Base-by-base conservation (phyloP, 2,113 vertebrate species). In the Heterotilapia buettikoferi region DNA sequence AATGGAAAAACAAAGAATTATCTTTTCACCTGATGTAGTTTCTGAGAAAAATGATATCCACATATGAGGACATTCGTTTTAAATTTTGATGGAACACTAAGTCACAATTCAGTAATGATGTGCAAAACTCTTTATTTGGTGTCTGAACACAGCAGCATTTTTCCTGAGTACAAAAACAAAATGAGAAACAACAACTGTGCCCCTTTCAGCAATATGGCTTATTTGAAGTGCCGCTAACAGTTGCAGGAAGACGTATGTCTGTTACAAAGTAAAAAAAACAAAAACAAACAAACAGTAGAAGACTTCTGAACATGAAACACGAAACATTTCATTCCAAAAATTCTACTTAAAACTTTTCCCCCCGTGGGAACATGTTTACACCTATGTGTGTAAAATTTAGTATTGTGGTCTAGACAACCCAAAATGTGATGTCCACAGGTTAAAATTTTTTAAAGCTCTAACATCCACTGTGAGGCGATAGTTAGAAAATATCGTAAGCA, bases 321-420 rank as follows among this genome's bases (percentile, higher is more conserved):
- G 19, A 54, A 54, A 54, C n/a, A 21, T 54, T 21, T 54, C n/a
- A 6, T 54, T 54, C 52, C 52, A 54, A 54, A 54, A 2, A 26
- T 59, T 26, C 26, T 59, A 59, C 26, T 59, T 59, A 59, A 31
- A 26, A 5, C 54, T 29, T 29, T 14, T 0, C 0, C 7, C 56
- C 56, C 56, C 56, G 2, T 59, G 56, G 56, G 14, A 59, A 59
- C 56, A 59, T 31, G 5, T 59, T 18, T 61, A 59, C 26, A 59
- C 14, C 14, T 31, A 31, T 59, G 57, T 31, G 26, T 61, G 57
- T 61, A 31, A 9, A 61, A 6, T 31, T 61, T 61, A 31, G 26
- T 18, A 61, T 61, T 61, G 57, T 33, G 57, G 16, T 61, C 57
- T 19, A 19, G 8, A 61, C 26, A 31, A 61, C 57, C 57, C 57